phyloP scores from a whole-genome alignment of 2,113 vertebrate species.

The Arenaria interpres region DNA sequence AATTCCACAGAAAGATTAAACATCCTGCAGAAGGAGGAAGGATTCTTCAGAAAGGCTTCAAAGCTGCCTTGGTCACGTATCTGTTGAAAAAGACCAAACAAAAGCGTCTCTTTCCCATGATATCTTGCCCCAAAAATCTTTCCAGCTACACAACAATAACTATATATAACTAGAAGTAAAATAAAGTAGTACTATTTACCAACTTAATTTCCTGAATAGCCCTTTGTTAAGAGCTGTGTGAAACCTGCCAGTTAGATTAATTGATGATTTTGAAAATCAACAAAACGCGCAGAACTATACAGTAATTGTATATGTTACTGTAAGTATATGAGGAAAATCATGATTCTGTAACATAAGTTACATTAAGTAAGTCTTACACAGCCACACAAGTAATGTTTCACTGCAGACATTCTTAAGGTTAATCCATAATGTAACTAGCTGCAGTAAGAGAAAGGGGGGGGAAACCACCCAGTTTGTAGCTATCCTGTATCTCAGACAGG shows the following conservation, averaged over 20 bases:
- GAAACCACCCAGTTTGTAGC: conserved; percentile 44
- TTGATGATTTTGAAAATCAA: background rate
- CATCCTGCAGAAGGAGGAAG: background rate
- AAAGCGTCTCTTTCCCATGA: background rate
- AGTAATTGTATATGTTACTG: background rate
- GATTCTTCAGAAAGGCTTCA: conserved; percentile 11
- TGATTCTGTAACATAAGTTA: background rate
- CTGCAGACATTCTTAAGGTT: conserved; percentile 54
- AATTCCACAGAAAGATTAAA: conserved; percentile 5
- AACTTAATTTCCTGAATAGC: conserved; percentile 3
- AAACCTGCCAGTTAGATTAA: background rate
- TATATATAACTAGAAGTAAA: background rate
- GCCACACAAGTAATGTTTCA: conserved; percentile 1
- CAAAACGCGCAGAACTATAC: background rate
- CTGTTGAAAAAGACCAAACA: background rate
- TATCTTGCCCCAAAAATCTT: background rate
- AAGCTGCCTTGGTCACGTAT: background rate
- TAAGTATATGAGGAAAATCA: background rate
- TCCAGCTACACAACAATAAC: background rate
- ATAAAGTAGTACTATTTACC: background rate
- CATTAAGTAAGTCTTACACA: background rate
- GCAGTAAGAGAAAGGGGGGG: background rate
- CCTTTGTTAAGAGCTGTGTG: conserved; percentile 12
- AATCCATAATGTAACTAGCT: conserved; percentile 44
- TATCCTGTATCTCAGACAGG: conserved; percentile 48